Percentiles rank a stretch among this genome's conserved stretches.
Evolutionary conservation across 2,888 invertebrate genomes (phyloP).

Genomic region (Iphiclides podalirius): DNA sequence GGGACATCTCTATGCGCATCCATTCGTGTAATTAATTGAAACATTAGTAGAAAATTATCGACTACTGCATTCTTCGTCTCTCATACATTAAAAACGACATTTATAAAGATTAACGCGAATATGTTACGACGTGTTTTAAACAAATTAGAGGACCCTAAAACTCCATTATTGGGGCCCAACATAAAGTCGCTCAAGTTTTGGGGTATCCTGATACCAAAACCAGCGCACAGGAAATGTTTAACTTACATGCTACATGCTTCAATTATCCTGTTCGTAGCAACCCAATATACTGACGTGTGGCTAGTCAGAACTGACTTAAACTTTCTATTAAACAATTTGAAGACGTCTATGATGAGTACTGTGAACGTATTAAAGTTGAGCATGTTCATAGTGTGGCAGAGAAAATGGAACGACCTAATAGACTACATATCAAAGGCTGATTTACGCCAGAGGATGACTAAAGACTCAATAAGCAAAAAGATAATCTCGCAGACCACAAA

Average conservation of each 20-base stretch:
- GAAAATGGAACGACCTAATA: constrained; percentile 46
- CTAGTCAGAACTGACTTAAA: constrained; percentile 49
- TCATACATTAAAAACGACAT: no score
- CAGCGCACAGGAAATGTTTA: constrained; percentile 35
- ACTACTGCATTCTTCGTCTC: background rate
- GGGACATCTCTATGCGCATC: background rate
- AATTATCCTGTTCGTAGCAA: constrained; percentile 43
- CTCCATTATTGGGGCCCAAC: constrained; percentile 55
- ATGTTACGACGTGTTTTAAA: constrained; percentile 38
- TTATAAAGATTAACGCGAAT: background rate
- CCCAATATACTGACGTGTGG: constrained; percentile 55
- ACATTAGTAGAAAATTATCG: background rate
- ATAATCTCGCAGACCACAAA: constrained; percentile 41
- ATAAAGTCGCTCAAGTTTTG: constrained; percentile 53
- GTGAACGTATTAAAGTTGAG: constrained; percentile 49
- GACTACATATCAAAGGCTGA: constrained; percentile 52
- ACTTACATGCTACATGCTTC: constrained; percentile 45
- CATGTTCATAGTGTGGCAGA: constrained; percentile 52
- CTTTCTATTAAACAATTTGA: constrained; percentile 50
- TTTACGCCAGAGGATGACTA: constrained; percentile 38
- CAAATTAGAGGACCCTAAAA: constrained; percentile 51
- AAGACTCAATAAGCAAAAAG: constrained; percentile 34
- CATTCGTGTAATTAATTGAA: background rate
- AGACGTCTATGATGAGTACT: constrained; percentile 53
- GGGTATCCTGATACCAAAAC: constrained; percentile 51